Evolutionary conservation across 2,888 invertebrate genomes (phyloP).

Genomic region (Priocnemis perturbator): DNA sequence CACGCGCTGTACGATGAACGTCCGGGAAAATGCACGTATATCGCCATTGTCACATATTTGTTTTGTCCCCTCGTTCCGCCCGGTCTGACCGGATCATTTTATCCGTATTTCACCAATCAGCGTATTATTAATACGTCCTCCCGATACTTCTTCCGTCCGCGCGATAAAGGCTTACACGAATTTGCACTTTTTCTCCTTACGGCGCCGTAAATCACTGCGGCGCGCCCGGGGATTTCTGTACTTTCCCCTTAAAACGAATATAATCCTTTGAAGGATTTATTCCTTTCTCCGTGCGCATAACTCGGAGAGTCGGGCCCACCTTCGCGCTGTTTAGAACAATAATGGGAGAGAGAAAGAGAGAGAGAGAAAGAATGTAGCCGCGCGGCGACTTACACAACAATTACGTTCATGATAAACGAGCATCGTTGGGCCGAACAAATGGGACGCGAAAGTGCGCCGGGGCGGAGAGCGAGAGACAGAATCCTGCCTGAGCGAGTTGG

Average conservation of each 20-base stretch:
- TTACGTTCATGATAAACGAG: slow-evolving; percentile 19
- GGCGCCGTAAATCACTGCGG: slow-evolving; percentile 13
- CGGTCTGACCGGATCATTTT: too few relatives aligned
- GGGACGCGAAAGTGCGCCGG: background rate
- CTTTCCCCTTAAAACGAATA: slow-evolving; percentile 13
- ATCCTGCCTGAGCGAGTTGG: slow-evolving; percentile 1
- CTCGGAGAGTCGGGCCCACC: background rate
- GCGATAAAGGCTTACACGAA: background rate
- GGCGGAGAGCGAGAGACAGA: background rate
- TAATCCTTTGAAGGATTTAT: slow-evolving; percentile 31
- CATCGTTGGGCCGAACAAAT: background rate
- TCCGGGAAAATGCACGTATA: too few relatives aligned
- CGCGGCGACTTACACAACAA: slow-evolving; percentile 10
- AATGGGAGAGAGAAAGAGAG: slow-evolving; percentile 1
- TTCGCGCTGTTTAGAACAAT: background rate
- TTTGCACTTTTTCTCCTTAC: slow-evolving; percentile 9
- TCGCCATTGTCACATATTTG: too few relatives aligned
- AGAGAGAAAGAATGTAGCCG: too few relatives aligned
- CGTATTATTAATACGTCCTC: too few relatives aligned
- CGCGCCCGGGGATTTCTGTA: background rate
- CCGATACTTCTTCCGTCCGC: too few relatives aligned
- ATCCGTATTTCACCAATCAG: too few relatives aligned
- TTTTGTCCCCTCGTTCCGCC: too few relatives aligned
- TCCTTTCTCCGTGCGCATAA: slow-evolving; percentile 15
- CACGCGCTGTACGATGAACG: too few relatives aligned